Evolutionary conservation across 2,113 vertebrate genomes (phyloP).

Genomic region (Serilophus lunatus): DNA sequence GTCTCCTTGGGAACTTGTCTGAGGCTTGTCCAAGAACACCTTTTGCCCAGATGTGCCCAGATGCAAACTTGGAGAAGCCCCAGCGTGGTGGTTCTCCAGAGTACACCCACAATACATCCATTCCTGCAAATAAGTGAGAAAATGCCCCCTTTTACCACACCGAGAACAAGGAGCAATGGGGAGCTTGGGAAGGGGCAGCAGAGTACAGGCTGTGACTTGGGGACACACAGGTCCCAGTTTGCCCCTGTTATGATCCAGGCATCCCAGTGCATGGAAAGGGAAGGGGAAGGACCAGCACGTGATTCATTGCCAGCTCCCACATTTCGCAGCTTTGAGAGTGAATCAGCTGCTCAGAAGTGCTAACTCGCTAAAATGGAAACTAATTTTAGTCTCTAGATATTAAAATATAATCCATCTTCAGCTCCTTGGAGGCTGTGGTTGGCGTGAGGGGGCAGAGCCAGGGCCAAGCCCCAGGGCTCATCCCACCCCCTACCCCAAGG

Average conservation of each 20-base stretch:
- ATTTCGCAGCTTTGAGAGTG: conserved; percentile 85
- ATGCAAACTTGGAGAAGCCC: neutral
- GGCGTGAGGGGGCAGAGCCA: conserved; percentile 78
- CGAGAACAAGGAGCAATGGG: conserved; percentile 59
- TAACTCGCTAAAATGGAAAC: conserved; percentile 90
- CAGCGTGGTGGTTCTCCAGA: neutral
- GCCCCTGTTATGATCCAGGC: conserved; percentile 74
- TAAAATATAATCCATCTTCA: conserved; percentile 94
- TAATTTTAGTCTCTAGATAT: conserved; percentile 86
- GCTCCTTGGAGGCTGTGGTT: conserved; percentile 86
- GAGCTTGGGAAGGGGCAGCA: conserved; percentile 69
- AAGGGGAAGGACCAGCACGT: conserved; percentile 56
- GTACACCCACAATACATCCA: neutral
- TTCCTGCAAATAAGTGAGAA: neutral
- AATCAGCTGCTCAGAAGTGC: conserved; percentile 84
- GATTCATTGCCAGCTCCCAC: conserved; percentile 81
- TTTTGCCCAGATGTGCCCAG: neutral
- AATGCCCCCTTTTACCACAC: conserved; percentile 1
- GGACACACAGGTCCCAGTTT: conserved; percentile 78
- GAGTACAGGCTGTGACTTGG: conserved; percentile 75
- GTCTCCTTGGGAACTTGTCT: neutral
- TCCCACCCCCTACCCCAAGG: conserved; percentile 24
- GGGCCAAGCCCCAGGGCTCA: conserved; percentile 72
- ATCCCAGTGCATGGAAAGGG: conserved; percentile 31
- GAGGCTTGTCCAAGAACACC: accelerated